A percentile compares a stretch with the other conserved stretches of the same genome.
Conservation (phyloP, 1,140 invertebrate genomes). For the Propsilocerus akamusi region DNA sequence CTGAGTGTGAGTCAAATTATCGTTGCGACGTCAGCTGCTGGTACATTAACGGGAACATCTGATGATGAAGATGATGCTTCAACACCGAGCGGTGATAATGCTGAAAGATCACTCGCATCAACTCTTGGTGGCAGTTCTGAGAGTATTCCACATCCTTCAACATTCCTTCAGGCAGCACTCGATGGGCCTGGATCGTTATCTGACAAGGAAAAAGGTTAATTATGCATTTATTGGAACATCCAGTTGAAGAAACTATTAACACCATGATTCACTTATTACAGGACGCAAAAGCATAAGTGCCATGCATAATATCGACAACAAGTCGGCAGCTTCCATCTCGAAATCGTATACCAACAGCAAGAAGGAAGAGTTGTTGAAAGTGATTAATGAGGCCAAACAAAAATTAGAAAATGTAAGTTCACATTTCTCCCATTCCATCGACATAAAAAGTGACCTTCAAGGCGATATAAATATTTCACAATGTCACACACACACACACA, state of each 20-base stretch:
- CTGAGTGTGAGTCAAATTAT: constrained; percentile 26
- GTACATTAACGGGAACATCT: constrained; percentile 47
- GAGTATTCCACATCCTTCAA: constrained; percentile 17
- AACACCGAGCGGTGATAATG: constrained; percentile 55
- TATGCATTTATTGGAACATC: not conserved
- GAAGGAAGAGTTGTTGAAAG: constrained; percentile 62
- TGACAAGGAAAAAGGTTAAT: constrained; percentile 22
- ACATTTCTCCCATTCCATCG: too few species aligned
- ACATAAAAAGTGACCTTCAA: not conserved
- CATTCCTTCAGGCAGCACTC: constrained; percentile 20
- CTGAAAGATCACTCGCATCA: constrained; percentile 31
- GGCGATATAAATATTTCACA: constrained; percentile 5
- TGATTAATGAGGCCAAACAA: constrained; percentile 70
- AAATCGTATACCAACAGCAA: constrained; percentile 42
- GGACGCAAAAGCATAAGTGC: constrained; percentile 24
- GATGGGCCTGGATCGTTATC: constrained; percentile 19
- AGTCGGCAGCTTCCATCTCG: constrained; percentile 27
- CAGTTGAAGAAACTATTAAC: not conserved
- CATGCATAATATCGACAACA: constrained; percentile 22
- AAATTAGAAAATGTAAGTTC: constrained; percentile 74
- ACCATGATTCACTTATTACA: constrained; percentile 5
- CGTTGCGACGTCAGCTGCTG: constrained; percentile 18
- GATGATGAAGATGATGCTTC: constrained; percentile 61
- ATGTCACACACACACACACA: not conserved
- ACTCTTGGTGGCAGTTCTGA: constrained; percentile 22